Percentiles rank a stretch among this genome's conserved stretches.
These are phyloP conservation scores for Hyles vespertilio DNA, from an alignment of 1,140 invertebrate species.

Conservation along the genomic window DNA sequence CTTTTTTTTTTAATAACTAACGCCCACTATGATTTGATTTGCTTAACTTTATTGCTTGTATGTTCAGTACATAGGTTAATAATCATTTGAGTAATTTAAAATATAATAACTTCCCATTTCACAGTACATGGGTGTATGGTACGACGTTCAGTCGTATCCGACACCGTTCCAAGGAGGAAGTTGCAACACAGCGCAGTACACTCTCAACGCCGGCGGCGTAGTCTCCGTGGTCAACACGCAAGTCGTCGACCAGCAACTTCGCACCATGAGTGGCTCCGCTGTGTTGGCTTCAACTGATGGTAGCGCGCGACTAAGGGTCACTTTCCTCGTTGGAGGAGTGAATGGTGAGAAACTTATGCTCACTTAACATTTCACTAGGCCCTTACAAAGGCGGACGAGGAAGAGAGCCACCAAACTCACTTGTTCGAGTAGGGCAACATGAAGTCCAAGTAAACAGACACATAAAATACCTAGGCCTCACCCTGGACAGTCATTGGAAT, in stretches of 20 bases:
- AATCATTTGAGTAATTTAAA: not conserved
- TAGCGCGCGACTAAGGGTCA: slow-evolving; percentile 43
- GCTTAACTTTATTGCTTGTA: too few relatives aligned
- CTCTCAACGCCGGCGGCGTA: slow-evolving; percentile 14
- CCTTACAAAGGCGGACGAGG: too few relatives aligned
- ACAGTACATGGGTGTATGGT: slow-evolving; percentile 58
- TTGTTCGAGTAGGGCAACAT: too few relatives aligned
- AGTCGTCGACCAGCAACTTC: slow-evolving; percentile 36
- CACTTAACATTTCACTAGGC: too few relatives aligned
- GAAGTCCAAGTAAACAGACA: too few relatives aligned
- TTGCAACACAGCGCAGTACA: slow-evolving; percentile 43
- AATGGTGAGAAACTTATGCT: slow-evolving; percentile 32
- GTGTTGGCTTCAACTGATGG: slow-evolving; percentile 30
- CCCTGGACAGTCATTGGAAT: too few relatives aligned
- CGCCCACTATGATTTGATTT: too few relatives aligned
- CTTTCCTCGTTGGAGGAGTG: slow-evolving; percentile 44
- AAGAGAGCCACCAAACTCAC: too few relatives aligned
- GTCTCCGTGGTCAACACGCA: slow-evolving; percentile 53
- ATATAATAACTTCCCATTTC: slow-evolving; percentile 7
- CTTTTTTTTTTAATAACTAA: too few relatives aligned
- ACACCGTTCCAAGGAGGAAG: slow-evolving; percentile 47
- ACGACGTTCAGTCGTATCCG: slow-evolving; percentile 59
- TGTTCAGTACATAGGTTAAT: not conserved
- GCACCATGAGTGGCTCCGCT: slow-evolving; percentile 40
- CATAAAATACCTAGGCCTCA: too few relatives aligned